Conservation (phyloP, 2,113 vertebrate species). For the Silurus asotus region DNA sequence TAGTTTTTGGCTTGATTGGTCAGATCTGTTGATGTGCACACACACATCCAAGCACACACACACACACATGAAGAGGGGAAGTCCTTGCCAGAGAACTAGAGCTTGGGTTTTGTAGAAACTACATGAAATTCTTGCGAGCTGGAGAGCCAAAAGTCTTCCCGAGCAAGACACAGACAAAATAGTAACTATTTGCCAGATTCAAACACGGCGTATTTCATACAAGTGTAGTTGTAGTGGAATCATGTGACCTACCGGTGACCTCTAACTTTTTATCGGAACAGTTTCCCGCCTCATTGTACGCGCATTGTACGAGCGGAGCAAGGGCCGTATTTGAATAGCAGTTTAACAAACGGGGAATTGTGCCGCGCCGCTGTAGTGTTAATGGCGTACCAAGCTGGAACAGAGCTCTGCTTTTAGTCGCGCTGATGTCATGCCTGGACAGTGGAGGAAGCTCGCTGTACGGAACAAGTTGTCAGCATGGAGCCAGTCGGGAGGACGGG, state of each 20-base stretch:
- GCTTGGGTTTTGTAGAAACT: neutral
- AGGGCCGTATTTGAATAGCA: slow-evolving; percentile 3
- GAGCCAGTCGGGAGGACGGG: slow-evolving; percentile 24
- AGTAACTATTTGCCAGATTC: neutral
- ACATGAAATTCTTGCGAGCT: neutral
- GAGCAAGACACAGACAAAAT: neutral
- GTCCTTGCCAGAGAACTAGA: neutral
- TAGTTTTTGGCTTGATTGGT: neutral
- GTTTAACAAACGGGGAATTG: slow-evolving; percentile 6
- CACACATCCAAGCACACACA: neutral
- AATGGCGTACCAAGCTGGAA: slow-evolving; percentile 32
- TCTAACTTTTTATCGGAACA: neutral
- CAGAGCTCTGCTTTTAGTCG: slow-evolving; percentile 20
- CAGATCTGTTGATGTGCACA: neutral
- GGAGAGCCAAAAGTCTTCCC: too few species aligned
- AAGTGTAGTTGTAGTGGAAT: neutral
- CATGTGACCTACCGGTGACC: neutral
- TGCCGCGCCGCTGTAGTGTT: neutral
- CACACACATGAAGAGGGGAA: neutral
- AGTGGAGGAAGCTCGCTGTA: slow-evolving; percentile 31
- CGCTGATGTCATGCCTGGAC: slow-evolving; percentile 30
- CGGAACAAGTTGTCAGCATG: slow-evolving; percentile 18
- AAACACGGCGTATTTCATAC: neutral
- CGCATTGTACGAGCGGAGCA: neutral
- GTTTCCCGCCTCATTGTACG: neutral